A percentile compares a stretch with the other conserved stretches of the same genome.
These are phyloP conservation scores for Merluccius polli DNA, from an alignment of 2,797 vertebrate genomes.

Conservation along the genomic window DNA sequence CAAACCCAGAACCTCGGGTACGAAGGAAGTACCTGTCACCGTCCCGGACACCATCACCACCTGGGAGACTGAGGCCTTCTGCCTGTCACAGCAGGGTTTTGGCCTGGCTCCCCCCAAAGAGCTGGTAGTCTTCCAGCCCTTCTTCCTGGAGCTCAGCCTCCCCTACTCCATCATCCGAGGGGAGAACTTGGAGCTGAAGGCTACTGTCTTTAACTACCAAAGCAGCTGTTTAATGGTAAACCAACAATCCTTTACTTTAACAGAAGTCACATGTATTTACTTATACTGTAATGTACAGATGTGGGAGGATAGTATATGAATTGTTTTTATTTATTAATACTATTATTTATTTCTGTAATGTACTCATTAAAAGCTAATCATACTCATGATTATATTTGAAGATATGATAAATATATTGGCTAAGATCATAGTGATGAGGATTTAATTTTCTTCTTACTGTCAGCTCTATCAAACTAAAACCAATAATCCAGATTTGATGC, in stretches of 20 bases:
- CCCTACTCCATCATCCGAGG: conserved; percentile 78
- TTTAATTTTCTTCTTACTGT: background rate
- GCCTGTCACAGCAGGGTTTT: conserved; percentile 65
- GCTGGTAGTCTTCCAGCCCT: conserved; percentile 77
- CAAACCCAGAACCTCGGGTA: conserved; percentile 56
- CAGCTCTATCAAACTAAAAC: background rate
- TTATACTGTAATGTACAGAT: background rate
- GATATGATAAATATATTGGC: background rate
- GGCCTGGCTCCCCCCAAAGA: conserved; percentile 66
- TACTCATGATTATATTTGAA: background rate
- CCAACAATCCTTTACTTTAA: conserved; percentile 14
- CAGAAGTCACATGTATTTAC: background rate
- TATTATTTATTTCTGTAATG: background rate
- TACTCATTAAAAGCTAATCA: background rate
- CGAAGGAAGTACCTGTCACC: conserved; percentile 38
- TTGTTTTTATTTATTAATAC: background rate
- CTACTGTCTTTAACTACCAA: conserved; percentile 70
- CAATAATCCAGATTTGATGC: no score
- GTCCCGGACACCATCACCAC: conserved; percentile 74
- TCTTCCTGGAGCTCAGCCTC: conserved; percentile 74
- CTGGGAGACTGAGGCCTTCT: conserved; percentile 73
- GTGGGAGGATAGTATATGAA: background rate
- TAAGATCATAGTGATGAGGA: background rate
- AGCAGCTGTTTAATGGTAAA: conserved; percentile 73
- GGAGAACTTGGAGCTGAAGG: conserved; percentile 75